phyloP scores from a whole-genome alignment of 2,797 vertebrate species.

The Netta rufina region DNA sequence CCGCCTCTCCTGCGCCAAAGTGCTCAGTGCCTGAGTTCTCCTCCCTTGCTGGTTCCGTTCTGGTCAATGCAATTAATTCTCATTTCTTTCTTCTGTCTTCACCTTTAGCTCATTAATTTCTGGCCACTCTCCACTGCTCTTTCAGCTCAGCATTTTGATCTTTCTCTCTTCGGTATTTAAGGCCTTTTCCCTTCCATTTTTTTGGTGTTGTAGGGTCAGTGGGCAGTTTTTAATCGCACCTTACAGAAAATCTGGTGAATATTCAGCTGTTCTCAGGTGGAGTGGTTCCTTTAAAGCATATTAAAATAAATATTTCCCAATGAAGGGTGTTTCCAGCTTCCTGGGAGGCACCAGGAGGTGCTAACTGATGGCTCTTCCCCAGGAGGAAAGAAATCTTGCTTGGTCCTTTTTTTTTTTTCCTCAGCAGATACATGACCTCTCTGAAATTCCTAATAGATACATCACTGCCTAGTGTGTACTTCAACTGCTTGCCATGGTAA shows the following conservation, averaged over 20 bases:
- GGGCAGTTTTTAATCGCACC: background rate
- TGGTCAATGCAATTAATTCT: constrained; percentile 1
- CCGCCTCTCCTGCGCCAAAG: background rate
- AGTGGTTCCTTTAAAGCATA: background rate
- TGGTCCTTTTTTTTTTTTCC: background rate
- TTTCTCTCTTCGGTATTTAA: background rate
- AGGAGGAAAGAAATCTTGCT: background rate
- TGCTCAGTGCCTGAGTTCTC: background rate
- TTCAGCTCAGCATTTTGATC: background rate
- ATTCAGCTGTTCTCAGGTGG: background rate
- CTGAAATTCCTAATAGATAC: background rate
- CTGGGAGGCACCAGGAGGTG: background rate
- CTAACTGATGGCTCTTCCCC: background rate
- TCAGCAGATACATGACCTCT: background rate
- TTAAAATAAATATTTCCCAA: background rate
- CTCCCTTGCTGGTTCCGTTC: background rate
- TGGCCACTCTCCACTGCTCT: background rate
- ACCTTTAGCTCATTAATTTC: constrained; percentile 22
- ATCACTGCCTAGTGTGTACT: background rate
- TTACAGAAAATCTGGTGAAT: background rate
- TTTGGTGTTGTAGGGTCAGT: background rate
- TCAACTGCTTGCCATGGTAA: background rate
- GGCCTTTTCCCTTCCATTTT: background rate
- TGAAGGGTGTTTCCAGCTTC: background rate
- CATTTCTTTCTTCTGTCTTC: background rate